Evolutionary conservation across 2,797 vertebrate species (phyloP), one percentile per base, ranked within the genome.

Genomic region (Graptemys geographica): DNA sequence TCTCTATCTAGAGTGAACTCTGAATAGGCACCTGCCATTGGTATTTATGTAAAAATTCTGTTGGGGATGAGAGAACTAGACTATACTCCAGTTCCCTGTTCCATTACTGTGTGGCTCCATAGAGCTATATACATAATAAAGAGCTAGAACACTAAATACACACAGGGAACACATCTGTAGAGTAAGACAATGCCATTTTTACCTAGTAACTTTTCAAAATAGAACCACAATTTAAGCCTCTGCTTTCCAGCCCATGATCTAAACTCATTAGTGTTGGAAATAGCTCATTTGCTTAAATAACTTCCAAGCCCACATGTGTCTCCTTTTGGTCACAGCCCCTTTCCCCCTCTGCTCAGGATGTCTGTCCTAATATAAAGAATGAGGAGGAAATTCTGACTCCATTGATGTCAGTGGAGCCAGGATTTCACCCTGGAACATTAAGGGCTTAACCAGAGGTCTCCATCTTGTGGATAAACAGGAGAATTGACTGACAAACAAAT

Each of bases 161-260:
- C 95, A 10, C 0, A 2, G 83, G 90, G 89, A 96, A 83, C 81
- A 85, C 76, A 90, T 88, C 87, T 92, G 23, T 44, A 89, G 21
- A 53, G 85, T 31, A 55, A 69, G 87, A 44, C 92, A 95, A 55
- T 31, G 37, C 65, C 87, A n/a, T 55, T 89, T 92, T 79, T 84
- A 51, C 12, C 89, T 18, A 13, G 76, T 28, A 79, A 19, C 47
- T 81, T 76, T 72, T 57, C 53, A 89, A 78, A 92, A 81, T 0
- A 83, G 86, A 2, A 86, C 27, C 16, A 33, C 86, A 76, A 57
- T 31, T 83, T 25, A 69, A 93, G 53, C 23, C 23, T 82, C 94
- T 95, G 83, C 87, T 84, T 95, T 65, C 51, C 90, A 85, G 56
- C 31, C 85, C 84, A 78, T 55, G 82, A 96, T 92, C 19, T 53